A percentile compares a stretch with the other conserved stretches of the same genome.
Conservation (phyloP, 2,797 vertebrate species). For the Neostethus bicornis region DNA sequence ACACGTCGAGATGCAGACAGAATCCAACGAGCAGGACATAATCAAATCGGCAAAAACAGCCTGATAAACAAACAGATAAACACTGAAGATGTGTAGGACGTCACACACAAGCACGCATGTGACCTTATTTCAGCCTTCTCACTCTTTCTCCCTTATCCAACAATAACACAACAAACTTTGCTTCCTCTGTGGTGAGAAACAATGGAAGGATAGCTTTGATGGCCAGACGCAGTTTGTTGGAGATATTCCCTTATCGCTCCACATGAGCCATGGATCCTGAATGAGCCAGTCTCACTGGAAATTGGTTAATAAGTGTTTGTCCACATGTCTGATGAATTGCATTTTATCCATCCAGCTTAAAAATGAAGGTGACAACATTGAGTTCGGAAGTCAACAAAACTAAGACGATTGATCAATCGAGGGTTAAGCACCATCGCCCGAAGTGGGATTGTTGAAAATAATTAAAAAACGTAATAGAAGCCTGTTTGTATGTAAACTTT, state of each 20-base stretch:
- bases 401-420: not conserved
- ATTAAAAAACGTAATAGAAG: too few relatives aligned
- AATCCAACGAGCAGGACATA: not conserved
- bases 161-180: constrained; percentile 81
- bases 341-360: not conserved
- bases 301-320: not conserved
- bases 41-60: constrained; percentile 6
- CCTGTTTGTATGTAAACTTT: too few relatives aligned
- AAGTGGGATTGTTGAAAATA: not conserved
- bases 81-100: constrained; percentile 1
- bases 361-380: not conserved
- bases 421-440: too few relatives aligned
- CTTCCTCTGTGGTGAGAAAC: constrained; percentile 78
- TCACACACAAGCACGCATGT: constrained; percentile 26
- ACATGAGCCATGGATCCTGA: constrained; percentile 56
- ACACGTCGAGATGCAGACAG: not conserved
- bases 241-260: constrained; percentile 62
- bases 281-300: not conserved
- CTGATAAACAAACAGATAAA: not conserved
- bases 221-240: constrained; percentile 67
- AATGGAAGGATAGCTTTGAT: constrained; percentile 85
- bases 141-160: constrained; percentile 74
- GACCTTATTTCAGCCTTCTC: constrained; percentile 35
- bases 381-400: not conserved
- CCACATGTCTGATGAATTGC: not conserved